Evolutionary conservation across 2,888 invertebrate genomes (phyloP).

Genomic region (Fabriciana adippe): DNA sequence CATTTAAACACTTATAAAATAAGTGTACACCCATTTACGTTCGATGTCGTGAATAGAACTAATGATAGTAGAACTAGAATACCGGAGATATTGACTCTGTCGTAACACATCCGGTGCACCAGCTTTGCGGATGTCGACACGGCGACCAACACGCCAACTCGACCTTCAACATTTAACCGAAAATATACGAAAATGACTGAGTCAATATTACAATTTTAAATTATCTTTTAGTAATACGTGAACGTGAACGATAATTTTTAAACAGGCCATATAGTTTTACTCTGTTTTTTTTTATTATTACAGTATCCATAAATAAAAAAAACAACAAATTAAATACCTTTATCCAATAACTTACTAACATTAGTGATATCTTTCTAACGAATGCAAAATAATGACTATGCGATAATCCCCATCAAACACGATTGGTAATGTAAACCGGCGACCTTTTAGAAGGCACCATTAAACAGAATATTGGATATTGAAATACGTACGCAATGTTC

Average conservation of each 20-base stretch:
- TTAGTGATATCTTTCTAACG: slow-evolving; percentile 19
- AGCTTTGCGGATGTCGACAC: slow-evolving; percentile 53
- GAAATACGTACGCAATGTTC: slow-evolving; percentile 72
- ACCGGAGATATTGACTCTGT: slow-evolving; percentile 41
- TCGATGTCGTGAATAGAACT: slow-evolving; percentile 14
- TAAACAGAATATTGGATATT: slow-evolving; percentile 73
- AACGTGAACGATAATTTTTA: neutral
- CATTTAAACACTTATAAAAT: neutral
- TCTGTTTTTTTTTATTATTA: neutral
- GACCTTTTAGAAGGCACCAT: slow-evolving; percentile 62
- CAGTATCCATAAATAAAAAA: neutral
- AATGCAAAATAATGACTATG: slow-evolving; percentile 38
- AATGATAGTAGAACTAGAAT: slow-evolving; percentile 28
- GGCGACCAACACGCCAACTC: slow-evolving; percentile 51
- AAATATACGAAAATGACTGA: slow-evolving; percentile 21
- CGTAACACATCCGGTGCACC: slow-evolving; percentile 60
- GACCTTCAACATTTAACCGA: slow-evolving; percentile 30
- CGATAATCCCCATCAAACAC: slow-evolving; percentile 44
- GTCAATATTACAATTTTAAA: too few relatives aligned
- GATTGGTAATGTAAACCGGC: slow-evolving; percentile 41
- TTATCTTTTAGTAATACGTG: neutral
- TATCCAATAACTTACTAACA: neutral
- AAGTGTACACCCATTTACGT: neutral
- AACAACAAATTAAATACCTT: neutral
- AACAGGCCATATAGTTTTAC: neutral